These are phyloP conservation scores for Brachypalpus laphriformis DNA, from an alignment of 2,888 invertebrate species.

Conservation along the genomic window DNA sequence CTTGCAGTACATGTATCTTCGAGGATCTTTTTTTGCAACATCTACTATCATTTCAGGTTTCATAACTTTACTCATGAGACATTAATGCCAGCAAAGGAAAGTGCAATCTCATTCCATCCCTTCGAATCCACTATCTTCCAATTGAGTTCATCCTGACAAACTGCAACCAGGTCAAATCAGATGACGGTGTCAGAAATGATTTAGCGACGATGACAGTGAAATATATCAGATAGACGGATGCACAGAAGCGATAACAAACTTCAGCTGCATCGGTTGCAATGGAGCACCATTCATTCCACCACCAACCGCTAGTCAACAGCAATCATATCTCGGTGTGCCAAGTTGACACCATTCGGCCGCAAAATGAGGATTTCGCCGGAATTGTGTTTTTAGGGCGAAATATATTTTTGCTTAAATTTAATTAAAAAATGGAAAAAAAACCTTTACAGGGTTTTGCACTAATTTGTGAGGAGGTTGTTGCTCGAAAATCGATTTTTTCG, in stretches of 20 bases:
- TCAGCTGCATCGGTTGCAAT: constrained; percentile 21
- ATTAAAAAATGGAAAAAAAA: too few species aligned
- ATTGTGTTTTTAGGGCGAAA: constrained; percentile 50
- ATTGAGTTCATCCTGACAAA: constrained; percentile 34
- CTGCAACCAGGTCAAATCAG: constrained; percentile 60
- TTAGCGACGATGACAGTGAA: constrained; percentile 63
- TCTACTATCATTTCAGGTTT: neutral
- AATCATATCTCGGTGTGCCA: constrained; percentile 45
- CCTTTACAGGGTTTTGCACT: too few species aligned
- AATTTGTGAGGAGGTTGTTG: too few species aligned
- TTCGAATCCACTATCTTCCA: constrained; percentile 29
- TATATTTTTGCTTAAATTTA: constrained; percentile 45
- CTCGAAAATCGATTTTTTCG: neutral
- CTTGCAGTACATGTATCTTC: neutral
- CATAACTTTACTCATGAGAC: neutral
- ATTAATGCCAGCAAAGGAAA: too few species aligned
- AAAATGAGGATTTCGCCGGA: constrained; percentile 15
- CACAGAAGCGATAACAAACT: constrained; percentile 16
- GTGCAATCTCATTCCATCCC: neutral
- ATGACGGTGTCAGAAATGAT: constrained; percentile 60
- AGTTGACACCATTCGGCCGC: constrained; percentile 54
- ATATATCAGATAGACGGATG: constrained; percentile 35
- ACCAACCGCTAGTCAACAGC: constrained; percentile 40
- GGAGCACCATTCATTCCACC: constrained; percentile 20
- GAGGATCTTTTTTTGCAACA: neutral